A percentile compares a stretch with the other conserved stretches of the same genome.
Evolutionary conservation across 1,140 invertebrate species (phyloP).

Genomic region (silkworm (Bombyx mori)): ASM3026992v2 NC_085123.1:16018001-16018500

Average conservation of each 20-base stretch:
- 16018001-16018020: slow-evolving; percentile 52
- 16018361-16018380: slow-evolving; percentile 70
- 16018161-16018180: too few relatives aligned
- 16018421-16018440: slow-evolving; percentile 2
- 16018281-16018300: slow-evolving; percentile 69
- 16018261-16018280: slow-evolving; percentile 76
- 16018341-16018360: slow-evolving; percentile 71
- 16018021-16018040: slow-evolving; percentile 64
- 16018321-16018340: slow-evolving; percentile 66
- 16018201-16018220: neutral
- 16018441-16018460: too few relatives aligned
- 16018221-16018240: neutral
- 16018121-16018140: too few relatives aligned
- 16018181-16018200: too few relatives aligned
- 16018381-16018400: slow-evolving; percentile 65
- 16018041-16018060: slow-evolving; percentile 38
- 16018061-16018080: too few relatives aligned
- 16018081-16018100: too few relatives aligned
- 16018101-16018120: too few relatives aligned
- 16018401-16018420: slow-evolving; percentile 53
- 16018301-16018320: slow-evolving; percentile 66
- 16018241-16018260: slow-evolving; percentile 74
- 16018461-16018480: too few relatives aligned
- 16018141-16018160: too few relatives aligned
- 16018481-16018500: too few relatives aligned